Conservation (phyloP, 2,888 invertebrate genomes). For the Linyphia triangularis region DNA sequence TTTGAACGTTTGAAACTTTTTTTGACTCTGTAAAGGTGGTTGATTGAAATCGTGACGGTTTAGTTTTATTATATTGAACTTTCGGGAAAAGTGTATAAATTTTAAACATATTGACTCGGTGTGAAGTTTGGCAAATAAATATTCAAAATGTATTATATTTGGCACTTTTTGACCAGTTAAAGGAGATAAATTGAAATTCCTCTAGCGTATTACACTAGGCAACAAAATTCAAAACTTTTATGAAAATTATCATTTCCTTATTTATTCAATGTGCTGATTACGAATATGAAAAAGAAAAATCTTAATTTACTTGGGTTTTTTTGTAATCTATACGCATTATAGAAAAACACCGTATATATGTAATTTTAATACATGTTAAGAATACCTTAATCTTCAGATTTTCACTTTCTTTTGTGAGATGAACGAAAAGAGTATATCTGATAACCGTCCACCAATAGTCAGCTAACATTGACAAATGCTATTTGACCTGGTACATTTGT, state of each 20-base stretch:
- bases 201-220: background rate
- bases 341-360: background rate
- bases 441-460: slow-evolving; percentile 24
- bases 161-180: no score
- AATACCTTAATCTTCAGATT: background rate
- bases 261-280: background rate
- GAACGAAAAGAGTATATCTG: background rate
- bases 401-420: background rate
- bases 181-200: no score
- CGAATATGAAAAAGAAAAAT: background rate
- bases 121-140: no score
- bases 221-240: background rate
- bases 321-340: background rate
- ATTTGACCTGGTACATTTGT: slow-evolving; percentile 2
- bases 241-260: background rate
- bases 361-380: background rate
- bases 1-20: no score
- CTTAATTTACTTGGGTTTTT: background rate
- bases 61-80: no score
- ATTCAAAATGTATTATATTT: no score
- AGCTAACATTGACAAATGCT: background rate
- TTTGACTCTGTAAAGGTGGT: no score
- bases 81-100: no score
- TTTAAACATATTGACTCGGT: no score
- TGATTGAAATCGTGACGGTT: no score